Conservation (phyloP, 2,113 vertebrate genomes). For the Syngnathus floridae region DNA sequence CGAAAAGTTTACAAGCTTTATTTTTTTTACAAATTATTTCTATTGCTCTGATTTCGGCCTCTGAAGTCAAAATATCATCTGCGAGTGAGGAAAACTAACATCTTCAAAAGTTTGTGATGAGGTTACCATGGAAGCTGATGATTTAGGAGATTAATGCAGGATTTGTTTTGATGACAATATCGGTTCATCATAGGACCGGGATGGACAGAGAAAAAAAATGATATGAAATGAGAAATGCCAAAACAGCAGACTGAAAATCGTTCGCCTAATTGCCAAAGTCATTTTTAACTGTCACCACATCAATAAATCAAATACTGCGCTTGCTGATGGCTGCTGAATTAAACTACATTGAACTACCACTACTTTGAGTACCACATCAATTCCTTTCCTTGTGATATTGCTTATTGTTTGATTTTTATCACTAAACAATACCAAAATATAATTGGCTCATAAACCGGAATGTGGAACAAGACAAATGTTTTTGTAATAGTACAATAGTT, state of each 20-base stretch:
- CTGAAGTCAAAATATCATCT: background rate
- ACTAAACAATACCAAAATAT: no score
- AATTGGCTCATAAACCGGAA: no score
- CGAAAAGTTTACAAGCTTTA: background rate
- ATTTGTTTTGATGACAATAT: background rate
- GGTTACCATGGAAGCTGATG: background rate
- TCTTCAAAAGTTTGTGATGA: background rate
- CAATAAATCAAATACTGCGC: background rate
- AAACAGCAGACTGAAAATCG: background rate
- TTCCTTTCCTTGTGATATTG: no score
- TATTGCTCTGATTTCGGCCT: background rate
- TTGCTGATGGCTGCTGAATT: no score
- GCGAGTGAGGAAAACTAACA: background rate
- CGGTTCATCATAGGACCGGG: background rate
- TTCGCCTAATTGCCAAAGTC: background rate
- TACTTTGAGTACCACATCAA: no score
- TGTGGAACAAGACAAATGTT: no score
- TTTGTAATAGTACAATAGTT: no score
- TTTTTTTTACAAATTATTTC: no score
- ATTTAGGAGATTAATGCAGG: background rate
- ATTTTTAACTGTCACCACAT: background rate
- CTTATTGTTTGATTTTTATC: no score
- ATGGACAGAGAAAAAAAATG: background rate
- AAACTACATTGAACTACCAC: no score
- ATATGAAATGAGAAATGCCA: background rate